Evolutionary conservation across 2,113 vertebrate species (phyloP).

Genomic region (Ciconia stormi): DNA sequence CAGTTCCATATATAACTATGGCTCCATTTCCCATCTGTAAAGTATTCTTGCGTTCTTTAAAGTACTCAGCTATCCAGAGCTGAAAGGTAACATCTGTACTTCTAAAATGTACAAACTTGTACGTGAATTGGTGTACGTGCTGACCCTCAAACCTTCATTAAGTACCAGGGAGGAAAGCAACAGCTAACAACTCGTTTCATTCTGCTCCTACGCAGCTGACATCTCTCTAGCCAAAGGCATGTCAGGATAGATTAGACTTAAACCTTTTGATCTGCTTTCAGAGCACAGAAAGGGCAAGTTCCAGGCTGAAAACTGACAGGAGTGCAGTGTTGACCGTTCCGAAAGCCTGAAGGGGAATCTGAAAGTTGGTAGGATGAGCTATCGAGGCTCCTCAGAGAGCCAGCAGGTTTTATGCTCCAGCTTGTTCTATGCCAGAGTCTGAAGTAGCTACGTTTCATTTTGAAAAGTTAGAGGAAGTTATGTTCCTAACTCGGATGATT

Average conservation of each 20-base stretch:
- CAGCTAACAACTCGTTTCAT: not conserved
- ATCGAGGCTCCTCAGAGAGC: not conserved
- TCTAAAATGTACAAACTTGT: not conserved
- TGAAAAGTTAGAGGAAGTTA: not conserved
- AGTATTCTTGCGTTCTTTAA: not conserved
- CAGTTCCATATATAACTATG: rapidly evolving
- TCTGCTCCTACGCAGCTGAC: not conserved
- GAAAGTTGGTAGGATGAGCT: not conserved
- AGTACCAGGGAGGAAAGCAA: not conserved
- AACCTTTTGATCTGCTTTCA: constrained; percentile 19
- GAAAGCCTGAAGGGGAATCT: not conserved
- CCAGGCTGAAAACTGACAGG: not conserved
- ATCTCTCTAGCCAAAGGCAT: not conserved
- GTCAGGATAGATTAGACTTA: constrained; percentile 35
- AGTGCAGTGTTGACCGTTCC: not conserved
- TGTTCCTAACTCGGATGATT: not conserved
- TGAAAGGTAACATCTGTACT: not conserved
- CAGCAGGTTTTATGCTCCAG: not conserved
- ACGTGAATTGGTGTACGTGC: not conserved
- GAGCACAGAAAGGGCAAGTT: not conserved
- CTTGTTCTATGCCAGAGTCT: not conserved
- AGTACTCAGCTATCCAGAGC: not conserved
- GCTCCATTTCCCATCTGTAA: not conserved
- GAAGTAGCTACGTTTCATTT: not conserved
- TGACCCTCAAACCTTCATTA: not conserved